phyloP scores from a whole-genome alignment of 2,888 invertebrate genomes.

The Ganaspis brasiliensis region DNA sequence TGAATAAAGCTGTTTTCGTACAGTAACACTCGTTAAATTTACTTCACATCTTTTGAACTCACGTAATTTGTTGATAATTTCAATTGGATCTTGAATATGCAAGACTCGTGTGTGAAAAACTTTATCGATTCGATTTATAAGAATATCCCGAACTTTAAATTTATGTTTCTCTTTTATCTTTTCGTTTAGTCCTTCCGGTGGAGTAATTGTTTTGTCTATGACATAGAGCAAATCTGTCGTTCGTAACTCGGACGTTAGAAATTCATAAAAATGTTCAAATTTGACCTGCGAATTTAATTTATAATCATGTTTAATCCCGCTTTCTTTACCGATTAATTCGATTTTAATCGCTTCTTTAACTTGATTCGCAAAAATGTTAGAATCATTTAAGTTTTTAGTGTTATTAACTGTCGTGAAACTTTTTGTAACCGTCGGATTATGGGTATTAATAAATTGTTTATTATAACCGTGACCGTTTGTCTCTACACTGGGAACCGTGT shows the following conservation, averaged over 20 bases:
- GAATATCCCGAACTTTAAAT: slow-evolving; percentile 49
- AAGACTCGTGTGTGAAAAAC: neutral
- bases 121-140: neutral
- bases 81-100: slow-evolving; percentile 44
- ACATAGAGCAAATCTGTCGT: slow-evolving; percentile 53
- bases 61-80: slow-evolving; percentile 13
- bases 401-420: too few species aligned
- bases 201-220: slow-evolving; percentile 43
- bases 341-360: slow-evolving; percentile 8
- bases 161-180: slow-evolving; percentile 19
- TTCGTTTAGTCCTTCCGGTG: slow-evolving; percentile 28
- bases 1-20: slow-evolving; percentile 45
- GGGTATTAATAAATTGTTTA: too few species aligned
- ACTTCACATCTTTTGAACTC: slow-evolving; percentile 44
- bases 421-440: too few species aligned
- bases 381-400: neutral
- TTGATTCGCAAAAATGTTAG: neutral
- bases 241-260: slow-evolving; percentile 55
- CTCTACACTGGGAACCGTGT: neutral
- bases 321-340: slow-evolving; percentile 3
- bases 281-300: slow-evolving; percentile 51
- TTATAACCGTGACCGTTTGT: too few species aligned
- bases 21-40: slow-evolving; percentile 40
- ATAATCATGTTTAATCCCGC: slow-evolving; percentile 50
- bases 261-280: slow-evolving; percentile 55